Conservation (phyloP, 2,797 vertebrate genomes). For the Salmo trutta region DNA sequence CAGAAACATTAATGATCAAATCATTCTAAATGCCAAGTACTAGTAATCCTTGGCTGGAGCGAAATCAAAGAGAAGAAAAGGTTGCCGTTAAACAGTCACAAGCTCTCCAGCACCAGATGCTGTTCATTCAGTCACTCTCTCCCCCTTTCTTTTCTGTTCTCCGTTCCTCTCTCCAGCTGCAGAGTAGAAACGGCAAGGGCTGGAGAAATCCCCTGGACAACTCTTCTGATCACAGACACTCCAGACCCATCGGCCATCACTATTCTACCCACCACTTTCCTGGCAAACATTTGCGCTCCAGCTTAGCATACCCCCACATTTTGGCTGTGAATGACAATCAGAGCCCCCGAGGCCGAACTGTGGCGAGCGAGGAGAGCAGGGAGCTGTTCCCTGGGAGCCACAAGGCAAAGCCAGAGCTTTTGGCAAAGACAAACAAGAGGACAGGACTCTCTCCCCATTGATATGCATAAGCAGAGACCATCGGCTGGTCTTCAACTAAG, state of each 20-base stretch:
- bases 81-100: constrained; percentile 94
- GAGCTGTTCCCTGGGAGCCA: constrained; percentile 77
- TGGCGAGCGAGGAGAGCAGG: constrained; percentile 11
- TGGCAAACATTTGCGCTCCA: constrained; percentile 93
- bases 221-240: constrained; percentile 97
- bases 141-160: constrained; percentile 58
- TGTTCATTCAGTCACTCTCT: constrained; percentile 80
- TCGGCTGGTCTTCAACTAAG: constrained; percentile 74
- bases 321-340: constrained; percentile 84
- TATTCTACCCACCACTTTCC: constrained; percentile 83
- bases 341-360: constrained; percentile 56
- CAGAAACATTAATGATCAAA: constrained; percentile 75
- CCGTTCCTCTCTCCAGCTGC: constrained; percentile 87
- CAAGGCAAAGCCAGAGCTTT: constrained; percentile 81
- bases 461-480: constrained; percentile 81
- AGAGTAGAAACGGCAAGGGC: constrained; percentile 75
- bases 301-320: constrained; percentile 82
- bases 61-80: constrained; percentile 81
- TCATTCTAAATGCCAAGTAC: constrained; percentile 81
- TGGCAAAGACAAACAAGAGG: constrained; percentile 83
- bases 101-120: constrained; percentile 97
- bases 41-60: constrained; percentile 80
- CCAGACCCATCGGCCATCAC: constrained; percentile 73
- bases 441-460: constrained; percentile 77
- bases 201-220: constrained; percentile 92